Evolutionary conservation across 2,888 invertebrate species (phyloP).

Genomic region (Limnephilus marmoratus): DNA sequence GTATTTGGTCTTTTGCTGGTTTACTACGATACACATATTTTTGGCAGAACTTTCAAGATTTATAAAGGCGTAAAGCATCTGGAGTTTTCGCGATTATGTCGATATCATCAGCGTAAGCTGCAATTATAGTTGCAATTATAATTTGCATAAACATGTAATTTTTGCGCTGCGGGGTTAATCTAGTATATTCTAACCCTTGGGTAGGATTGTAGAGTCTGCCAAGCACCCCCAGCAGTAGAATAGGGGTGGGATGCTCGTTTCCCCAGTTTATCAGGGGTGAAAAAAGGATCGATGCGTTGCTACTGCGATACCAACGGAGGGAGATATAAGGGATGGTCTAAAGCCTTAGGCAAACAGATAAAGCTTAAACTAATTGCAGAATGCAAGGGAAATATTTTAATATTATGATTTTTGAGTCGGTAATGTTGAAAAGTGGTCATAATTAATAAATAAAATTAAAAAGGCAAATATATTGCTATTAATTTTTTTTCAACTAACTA

Average conservation of each 20-base stretch:
- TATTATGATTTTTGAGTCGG: not conserved
- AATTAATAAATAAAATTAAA: too few species aligned
- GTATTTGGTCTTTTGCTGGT: too few species aligned
- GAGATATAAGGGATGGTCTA: not conserved
- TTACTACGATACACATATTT: too few species aligned
- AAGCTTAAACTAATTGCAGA: not conserved
- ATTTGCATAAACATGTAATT: too few species aligned
- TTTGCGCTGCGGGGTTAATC: not conserved
- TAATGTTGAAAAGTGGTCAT: not conserved
- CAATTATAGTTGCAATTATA: too few species aligned
- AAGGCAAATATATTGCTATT: too few species aligned
- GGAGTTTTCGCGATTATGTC: too few species aligned
- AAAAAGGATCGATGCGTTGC: conserved; percentile 21
- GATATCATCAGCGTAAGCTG: too few species aligned
- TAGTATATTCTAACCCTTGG: not conserved
- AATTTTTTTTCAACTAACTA: too few species aligned
- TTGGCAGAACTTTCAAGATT: too few species aligned
- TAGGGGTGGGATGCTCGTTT: not conserved
- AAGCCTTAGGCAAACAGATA: not conserved
- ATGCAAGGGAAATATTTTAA: not conserved
- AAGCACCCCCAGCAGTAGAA: not conserved
- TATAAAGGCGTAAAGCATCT: too few species aligned
- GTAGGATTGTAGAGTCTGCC: not conserved
- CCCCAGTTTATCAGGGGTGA: conserved; percentile 16
- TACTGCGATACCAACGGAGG: not conserved